These are phyloP conservation scores for Abrostola triplasia DNA, from an alignment of 2,888 invertebrate genomes.

Conservation along the genomic window DNA sequence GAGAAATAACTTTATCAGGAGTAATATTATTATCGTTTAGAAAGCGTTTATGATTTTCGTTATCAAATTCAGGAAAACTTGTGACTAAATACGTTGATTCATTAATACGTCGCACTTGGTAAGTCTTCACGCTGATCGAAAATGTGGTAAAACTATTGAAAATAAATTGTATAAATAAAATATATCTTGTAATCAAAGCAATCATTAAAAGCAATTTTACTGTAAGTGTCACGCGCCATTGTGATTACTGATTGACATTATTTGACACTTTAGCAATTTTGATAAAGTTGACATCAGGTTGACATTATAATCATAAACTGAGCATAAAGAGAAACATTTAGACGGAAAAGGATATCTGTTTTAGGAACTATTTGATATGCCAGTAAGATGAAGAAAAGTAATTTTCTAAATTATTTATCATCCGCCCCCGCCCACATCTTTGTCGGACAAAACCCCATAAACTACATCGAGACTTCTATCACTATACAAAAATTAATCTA, in stretches of 20 bases:
- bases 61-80: constrained; percentile 68
- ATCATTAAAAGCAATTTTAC: constrained; percentile 53
- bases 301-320: not conserved
- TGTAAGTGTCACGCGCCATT: constrained; percentile 33
- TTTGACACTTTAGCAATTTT: constrained; percentile 16
- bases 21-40: constrained; percentile 19
- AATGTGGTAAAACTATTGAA: constrained; percentile 61
- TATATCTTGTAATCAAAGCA: constrained; percentile 58
- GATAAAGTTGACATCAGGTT: constrained; percentile 3
- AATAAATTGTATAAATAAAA: constrained; percentile 67
- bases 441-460: too few species aligned
- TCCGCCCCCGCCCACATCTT: too few species aligned
- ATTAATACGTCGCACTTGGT: constrained; percentile 77
- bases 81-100: constrained; percentile 77
- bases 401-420: too few species aligned
- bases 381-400: too few species aligned
- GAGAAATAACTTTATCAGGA: constrained; percentile 27
- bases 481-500: too few species aligned
- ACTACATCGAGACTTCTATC: too few species aligned
- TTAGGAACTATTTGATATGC: constrained; percentile 11
- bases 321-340: not conserved
- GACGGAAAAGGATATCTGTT: not conserved
- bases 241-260: constrained; percentile 22
- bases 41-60: constrained; percentile 46
- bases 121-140: constrained; percentile 71